Evolutionary conservation across 2,797 vertebrate species (phyloP), one percentile per base, ranked within the genome.

Genomic region (Emydoidea blandingii): DNA sequence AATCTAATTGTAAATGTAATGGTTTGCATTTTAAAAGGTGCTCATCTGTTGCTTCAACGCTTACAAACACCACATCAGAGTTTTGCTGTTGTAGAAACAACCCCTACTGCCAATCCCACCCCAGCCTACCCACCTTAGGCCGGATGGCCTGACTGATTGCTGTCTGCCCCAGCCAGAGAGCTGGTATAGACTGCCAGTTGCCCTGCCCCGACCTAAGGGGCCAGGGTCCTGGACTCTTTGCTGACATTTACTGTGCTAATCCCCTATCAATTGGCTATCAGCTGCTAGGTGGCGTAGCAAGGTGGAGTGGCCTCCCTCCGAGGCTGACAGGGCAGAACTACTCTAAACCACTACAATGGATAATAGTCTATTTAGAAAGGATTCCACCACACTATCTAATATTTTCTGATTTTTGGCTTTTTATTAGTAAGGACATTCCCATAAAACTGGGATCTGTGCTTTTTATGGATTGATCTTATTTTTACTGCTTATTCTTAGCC

Each of bases 1-100:
- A 94, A 74, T 84, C 68, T 53, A 78, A 90, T 62, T 79, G 52
- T 52, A 88, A 91, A 78, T 79, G 23, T 65, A 90, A 91, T 84
- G 6, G 5, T 41, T 80, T 27, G 12, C 6, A 88, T 86, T 94
- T 91, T 34, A 2, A 2, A 50, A 95, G 82, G 27, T 37, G 37
- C 14, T 94, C 89, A 85, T 79, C 12, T 87, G 31, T 83, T 47
- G 25, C 41, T 76, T 92, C 92, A 78, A 15, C 92, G 18, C 21
- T 47, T 65, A 47, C 52, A 93, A 96, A 92, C 56, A 83, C 3
- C 72, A 31, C 0, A 15, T 59, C 10, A 15, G 5, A n/a, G 41
- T 76, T 76, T 76, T 47, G 41, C 72, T 47, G 41, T 47, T 44
- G 37, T 15, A 25, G 21, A 27, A 47, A 47, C 19, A 57, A 29